Evolutionary conservation across 2,888 invertebrate genomes (phyloP).

Genomic region (Noctua fimbriata): DNA sequence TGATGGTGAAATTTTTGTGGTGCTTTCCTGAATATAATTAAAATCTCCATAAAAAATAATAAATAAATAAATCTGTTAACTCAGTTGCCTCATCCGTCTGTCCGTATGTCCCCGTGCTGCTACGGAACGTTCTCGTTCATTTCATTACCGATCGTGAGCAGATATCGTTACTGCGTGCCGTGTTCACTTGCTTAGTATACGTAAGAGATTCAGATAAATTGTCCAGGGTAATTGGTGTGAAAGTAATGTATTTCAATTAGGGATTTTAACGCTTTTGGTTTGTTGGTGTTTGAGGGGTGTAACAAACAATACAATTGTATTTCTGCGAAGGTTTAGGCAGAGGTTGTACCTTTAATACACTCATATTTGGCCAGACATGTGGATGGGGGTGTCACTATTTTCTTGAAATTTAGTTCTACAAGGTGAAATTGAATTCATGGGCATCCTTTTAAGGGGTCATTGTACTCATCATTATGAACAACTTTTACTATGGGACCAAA

Average conservation of each 20-base stretch:
- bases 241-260: constrained; percentile 46
- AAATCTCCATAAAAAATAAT: background rate
- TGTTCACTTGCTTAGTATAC: constrained; percentile 71
- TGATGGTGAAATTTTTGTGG: too few species aligned
- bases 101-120: constrained; percentile 73
- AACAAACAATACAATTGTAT: background rate
- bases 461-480: too few species aligned
- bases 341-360: background rate
- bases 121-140: constrained; percentile 83
- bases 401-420: too few species aligned
- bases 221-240: constrained; percentile 44
- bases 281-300: background rate
- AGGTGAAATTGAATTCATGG: too few species aligned
- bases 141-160: constrained; percentile 89
- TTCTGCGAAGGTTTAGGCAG: background rate
- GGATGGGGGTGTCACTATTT: too few species aligned
- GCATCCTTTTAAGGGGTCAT: too few species aligned
- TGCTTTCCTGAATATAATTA: too few species aligned
- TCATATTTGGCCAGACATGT: too few species aligned
- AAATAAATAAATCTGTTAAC: background rate
- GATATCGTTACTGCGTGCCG: constrained; percentile 86
- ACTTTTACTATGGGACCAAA: too few species aligned
- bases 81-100: constrained; percentile 38
- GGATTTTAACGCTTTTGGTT: background rate
- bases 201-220: constrained; percentile 64